Evolutionary conservation across 1,140 invertebrate species (phyloP), one percentile per base, ranked within the genome.

Genomic region (Amphibalanus amphitrite): DNA sequence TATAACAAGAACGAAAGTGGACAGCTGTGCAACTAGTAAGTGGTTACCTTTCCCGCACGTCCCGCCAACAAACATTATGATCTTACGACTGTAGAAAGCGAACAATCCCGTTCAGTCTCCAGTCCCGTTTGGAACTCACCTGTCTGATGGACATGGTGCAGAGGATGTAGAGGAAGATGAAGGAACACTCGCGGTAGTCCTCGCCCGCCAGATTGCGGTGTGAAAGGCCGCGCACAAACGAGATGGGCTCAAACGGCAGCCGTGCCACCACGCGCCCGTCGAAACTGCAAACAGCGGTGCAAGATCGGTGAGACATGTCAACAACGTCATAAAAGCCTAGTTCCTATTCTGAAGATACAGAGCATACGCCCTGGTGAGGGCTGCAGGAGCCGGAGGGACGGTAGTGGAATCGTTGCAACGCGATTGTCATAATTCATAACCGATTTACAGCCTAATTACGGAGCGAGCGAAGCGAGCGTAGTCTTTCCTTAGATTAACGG

Each of bases 91-190:
- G 30, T 17, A 23, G 28, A 72, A n/a, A 72, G 20, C 69, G 29
- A 72, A 20, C 26, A 23, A 20, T 25, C n/a, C 28, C 69, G 17
- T 47, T 73, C 23, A n/a, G 40, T 28, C 70, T 30, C 26, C 67
- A 70, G 25, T 71, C 73, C 70, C 3, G 72, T n/a, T n/a, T n/a
- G 29, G 28, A n/a, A 82, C 89, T 88, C 83, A 92, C 91, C 85
- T n/a, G n/a, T n/a, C 93, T 86, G 74, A 99, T 97, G 38, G 94
- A 97, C 97, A 99, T 99, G 25, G 97, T 99, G 80, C 95, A 99
- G 23, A 99, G 82, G 79, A 99, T 98, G 79, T 99, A 99, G 6
- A 99, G 84, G 80, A 99, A 99, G 75, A 99, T 98, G 79, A 99
- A 99, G 8, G 94, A 98, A 78, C 97, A 99, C 79, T 99, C 95